Evolutionary conservation across 1,140 invertebrate species (phyloP).

Genomic region (Lasaia peninsularis): DNA sequence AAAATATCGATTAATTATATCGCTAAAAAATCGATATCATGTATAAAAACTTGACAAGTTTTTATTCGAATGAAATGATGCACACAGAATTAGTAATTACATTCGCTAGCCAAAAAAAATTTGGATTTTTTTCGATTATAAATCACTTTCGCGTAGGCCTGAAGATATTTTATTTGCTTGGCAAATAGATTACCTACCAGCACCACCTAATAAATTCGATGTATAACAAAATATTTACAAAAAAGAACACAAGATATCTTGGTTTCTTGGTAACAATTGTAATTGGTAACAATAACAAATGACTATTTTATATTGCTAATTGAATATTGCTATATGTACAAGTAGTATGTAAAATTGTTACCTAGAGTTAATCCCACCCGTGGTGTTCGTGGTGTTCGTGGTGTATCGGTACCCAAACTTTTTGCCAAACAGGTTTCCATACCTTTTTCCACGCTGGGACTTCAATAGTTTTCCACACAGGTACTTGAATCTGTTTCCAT

Average conservation of each 20-base stretch:
- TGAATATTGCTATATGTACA: constrained; percentile 55
- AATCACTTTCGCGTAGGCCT: constrained; percentile 17
- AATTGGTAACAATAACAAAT: constrained; percentile 40
- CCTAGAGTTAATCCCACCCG: constrained; percentile 79
- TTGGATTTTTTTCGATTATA: neutral
- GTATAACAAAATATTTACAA: constrained; percentile 26
- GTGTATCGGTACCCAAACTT: constrained; percentile 83
- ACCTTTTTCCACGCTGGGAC: constrained; percentile 85
- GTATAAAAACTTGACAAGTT: neutral
- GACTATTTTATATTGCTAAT: constrained; percentile 45
- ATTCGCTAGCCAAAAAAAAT: constrained; percentile 18
- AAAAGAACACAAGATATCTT: constrained; percentile 34
- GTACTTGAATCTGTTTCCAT: constrained; percentile 82
- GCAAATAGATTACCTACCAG: constrained; percentile 36
- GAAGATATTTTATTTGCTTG: constrained; percentile 14
- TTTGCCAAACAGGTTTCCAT: constrained; percentile 87
- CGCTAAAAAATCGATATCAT: neutral
- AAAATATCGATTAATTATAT: neutral
- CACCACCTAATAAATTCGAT: constrained; percentile 21
- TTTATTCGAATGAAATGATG: constrained; percentile 1
- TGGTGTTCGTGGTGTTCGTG: constrained; percentile 74
- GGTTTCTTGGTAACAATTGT: constrained; percentile 54
- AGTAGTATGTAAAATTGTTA: constrained; percentile 34
- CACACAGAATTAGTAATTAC: constrained; percentile 10
- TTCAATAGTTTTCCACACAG: constrained; percentile 83